A percentile compares a stretch with the other conserved stretches of the same genome.
Evolutionary conservation across 2,797 vertebrate genomes (phyloP).

Genomic region (Oreochromis grahami): DNA sequence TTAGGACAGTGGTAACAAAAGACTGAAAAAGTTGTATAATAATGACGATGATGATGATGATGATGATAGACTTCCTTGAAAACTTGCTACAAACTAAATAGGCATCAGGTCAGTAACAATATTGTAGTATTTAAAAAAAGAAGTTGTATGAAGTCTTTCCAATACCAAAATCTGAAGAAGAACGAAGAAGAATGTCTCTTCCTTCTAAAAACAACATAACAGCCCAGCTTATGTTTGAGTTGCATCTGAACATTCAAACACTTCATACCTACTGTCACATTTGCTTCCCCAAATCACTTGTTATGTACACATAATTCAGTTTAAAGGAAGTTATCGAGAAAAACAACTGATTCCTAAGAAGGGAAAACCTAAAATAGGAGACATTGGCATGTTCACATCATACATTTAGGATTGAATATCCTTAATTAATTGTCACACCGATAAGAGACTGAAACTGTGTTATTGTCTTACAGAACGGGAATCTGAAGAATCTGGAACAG

Average conservation of each 20-base stretch:
- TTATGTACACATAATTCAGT: not conserved
- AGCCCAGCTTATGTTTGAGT: rapidly evolving
- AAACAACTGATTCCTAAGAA: not conserved
- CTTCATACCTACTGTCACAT: not conserved
- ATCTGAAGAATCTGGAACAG: conserved; percentile 65
- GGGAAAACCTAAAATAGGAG: not conserved
- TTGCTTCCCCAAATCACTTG: not conserved
- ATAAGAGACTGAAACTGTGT: not conserved
- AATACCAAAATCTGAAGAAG: not conserved
- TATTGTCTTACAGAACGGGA: conserved; percentile 55
- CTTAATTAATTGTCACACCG: not conserved
- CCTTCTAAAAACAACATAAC: not conserved
- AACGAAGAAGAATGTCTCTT: rapidly evolving
- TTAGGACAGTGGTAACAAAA: not conserved
- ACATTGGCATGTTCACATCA: not conserved
- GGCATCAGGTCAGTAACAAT: rapidly evolving
- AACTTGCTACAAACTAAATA: not conserved
- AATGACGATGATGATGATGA: not conserved
- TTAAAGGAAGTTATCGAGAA: not conserved
- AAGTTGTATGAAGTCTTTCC: not conserved
- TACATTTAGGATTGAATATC: not conserved
- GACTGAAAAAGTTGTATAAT: not conserved
- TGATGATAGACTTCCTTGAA: not conserved
- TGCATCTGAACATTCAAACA: not conserved
- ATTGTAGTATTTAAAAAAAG: not conserved